Conservation (phyloP, 53 echinoderm and acorn worm genomes). For the Echinarachnius parma region DNA sequence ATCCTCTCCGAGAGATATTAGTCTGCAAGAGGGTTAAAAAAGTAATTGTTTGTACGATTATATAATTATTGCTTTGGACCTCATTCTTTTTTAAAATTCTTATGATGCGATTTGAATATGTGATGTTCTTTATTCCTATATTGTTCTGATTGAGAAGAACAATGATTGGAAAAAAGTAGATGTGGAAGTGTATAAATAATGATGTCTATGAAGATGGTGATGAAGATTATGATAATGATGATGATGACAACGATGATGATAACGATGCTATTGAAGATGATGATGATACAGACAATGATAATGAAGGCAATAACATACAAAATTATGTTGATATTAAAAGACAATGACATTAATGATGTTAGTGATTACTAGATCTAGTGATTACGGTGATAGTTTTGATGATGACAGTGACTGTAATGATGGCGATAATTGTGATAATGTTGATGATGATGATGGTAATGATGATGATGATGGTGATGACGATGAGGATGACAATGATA, state of each 20-base stretch:
- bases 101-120: too few species aligned
- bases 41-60: too few species aligned
- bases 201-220: neutral
- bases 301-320: neutral
- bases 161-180: too few species aligned
- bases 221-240: neutral
- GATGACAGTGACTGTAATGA: neutral
- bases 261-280: neutral
- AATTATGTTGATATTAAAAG: neutral
- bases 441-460: conserved; percentile 2
- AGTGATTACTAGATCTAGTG: neutral
- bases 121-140: too few species aligned
- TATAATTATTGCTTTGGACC: too few species aligned
- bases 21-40: conserved; percentile 37
- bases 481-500: conserved; percentile 10
- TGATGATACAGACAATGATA: neutral
- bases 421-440: conserved; percentile 5
- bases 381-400: neutral
- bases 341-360: neutral
- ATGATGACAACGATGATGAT: neutral
- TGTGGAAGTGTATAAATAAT: neutral
- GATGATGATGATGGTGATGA: conserved; percentile 21
- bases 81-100: too few species aligned
- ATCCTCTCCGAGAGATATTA: conserved; percentile 92
- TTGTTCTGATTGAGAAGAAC: too few species aligned